Conservation (phyloP, 2,888 invertebrate genomes). For the Drosophila fulvimacula region DNA sequence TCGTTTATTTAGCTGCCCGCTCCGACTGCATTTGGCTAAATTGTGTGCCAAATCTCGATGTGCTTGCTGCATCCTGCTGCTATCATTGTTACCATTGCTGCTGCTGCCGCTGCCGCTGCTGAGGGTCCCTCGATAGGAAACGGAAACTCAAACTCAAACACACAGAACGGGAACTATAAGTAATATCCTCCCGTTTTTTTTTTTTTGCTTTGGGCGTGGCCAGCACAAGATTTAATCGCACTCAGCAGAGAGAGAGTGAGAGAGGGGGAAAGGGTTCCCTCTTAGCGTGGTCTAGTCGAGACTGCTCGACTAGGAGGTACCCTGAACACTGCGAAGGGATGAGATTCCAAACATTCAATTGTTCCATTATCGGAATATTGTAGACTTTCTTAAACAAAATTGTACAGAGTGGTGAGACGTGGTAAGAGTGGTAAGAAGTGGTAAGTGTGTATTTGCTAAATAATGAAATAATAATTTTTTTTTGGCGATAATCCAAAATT, state of each 20-base stretch:
- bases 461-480: too few species aligned
- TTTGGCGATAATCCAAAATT: too few species aligned
- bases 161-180: slow-evolving; percentile 21
- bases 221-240: slow-evolving; percentile 68
- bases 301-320: too few species aligned
- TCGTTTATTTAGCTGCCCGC: slow-evolving; percentile 41
- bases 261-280: neutral
- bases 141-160: slow-evolving; percentile 60
- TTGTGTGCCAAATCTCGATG: slow-evolving; percentile 63
- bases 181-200: slow-evolving; percentile 61
- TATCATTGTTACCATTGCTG: slow-evolving; percentile 4
- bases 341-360: too few species aligned
- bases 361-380: too few species aligned
- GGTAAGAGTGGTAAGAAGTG: too few species aligned
- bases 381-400: too few species aligned
- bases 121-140: slow-evolving; percentile 45
- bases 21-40: slow-evolving; percentile 56
- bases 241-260: slow-evolving; percentile 10
- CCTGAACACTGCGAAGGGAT: too few species aligned
- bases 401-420: too few species aligned
- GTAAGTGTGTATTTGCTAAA: too few species aligned
- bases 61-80: slow-evolving; percentile 35
- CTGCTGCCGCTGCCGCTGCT: slow-evolving; percentile 24
- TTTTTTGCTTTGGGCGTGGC: slow-evolving; percentile 36
- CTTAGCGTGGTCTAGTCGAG: too few species aligned